Base-by-base conservation (phyloP, 2,113 vertebrate species). In the Ramphastos sulfuratus region DNA sequence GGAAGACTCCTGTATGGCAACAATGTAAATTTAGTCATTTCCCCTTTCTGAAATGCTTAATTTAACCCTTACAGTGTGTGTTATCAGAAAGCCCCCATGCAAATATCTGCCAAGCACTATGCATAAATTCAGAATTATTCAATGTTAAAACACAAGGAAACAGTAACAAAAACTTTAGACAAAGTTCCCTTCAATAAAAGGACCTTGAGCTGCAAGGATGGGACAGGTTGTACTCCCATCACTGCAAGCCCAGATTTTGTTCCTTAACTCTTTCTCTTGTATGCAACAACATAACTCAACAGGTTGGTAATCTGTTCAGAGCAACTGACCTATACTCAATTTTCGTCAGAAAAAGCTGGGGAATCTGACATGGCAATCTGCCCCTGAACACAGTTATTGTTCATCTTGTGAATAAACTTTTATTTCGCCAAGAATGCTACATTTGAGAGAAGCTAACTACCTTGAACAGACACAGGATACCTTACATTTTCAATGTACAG, bases 211-310 rank as follows among this genome's bases (percentile, higher is more conserved):
- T 23, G 39, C 21, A 13, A 15, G 16, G 14, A 33, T 3, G 9
- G 30, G 24, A 7, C 1, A 4, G 23, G 15, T 27, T 2, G 1
- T 9, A 30, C 42, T 66, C 7, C 1, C 3, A 0, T 3, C 44
- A 25, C 30, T 59, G 60, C 39, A 12, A 31, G 30, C 13, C 33
- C 66, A 55, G 15, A 16, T 23, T 35, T 63, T 55, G 28, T 5
- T 73, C 30, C 42, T 7, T 56, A 6, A 7, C 48, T 78, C 78
- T 30, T 3, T 17, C 33, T 19, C 27, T 54, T 20, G 2, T 1
- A 15, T 2, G 39, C 5, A 5, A 30, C 5, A 5, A 30, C 9
- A 7, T 3, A 30, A 35, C 3, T 0, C 15, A 39, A n/a, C 19
- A 56, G 50, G 25, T 4, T 28, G 12, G 31, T 16, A 8, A 12